A percentile compares a stretch with the other conserved stretches of the same genome.
These are phyloP conservation scores for Phrixothrix hirtus DNA, from an alignment of 2,888 invertebrate species.

Conservation along the genomic window DNA sequence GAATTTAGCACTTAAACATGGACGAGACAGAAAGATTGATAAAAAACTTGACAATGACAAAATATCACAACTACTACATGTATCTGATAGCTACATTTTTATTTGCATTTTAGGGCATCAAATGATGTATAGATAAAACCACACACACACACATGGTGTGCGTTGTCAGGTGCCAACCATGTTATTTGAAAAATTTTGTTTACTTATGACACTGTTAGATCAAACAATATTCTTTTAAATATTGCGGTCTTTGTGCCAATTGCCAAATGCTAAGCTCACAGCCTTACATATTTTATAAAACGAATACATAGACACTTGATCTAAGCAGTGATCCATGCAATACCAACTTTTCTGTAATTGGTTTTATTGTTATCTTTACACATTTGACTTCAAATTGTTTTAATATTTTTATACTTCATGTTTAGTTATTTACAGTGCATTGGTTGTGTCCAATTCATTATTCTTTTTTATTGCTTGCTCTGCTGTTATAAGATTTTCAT, in stretches of 20 bases:
- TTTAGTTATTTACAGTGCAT: slow-evolving; percentile 65
- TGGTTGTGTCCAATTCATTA: slow-evolving; percentile 69
- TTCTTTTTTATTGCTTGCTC: slow-evolving; percentile 73
- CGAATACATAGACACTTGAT: slow-evolving; percentile 72
- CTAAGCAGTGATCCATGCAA: slow-evolving; percentile 85
- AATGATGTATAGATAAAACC: no score
- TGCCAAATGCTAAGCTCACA: slow-evolving; percentile 76
- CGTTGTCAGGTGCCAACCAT: slow-evolving; percentile 88
- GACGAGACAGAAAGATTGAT: no score
- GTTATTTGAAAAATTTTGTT: slow-evolving; percentile 91
- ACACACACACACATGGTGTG: no score
- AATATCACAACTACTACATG: no score
- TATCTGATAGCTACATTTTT: no score
- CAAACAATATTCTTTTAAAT: slow-evolving; percentile 83
- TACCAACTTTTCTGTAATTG: slow-evolving; percentile 86
- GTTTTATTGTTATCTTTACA: slow-evolving; percentile 69
- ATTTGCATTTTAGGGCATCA: no score
- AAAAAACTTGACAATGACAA: no score
- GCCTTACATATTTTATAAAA: slow-evolving; percentile 70
- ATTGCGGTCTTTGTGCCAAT: slow-evolving; percentile 84
- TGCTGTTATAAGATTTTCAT: slow-evolving; percentile 77
- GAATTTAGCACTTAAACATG: no score
- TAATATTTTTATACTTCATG: slow-evolving; percentile 67
- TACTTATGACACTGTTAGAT: no score
- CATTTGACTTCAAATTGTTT: slow-evolving; percentile 73